phyloP scores from a whole-genome alignment of 1,140 invertebrate species.

The Monomorium pharaonis region DNA sequence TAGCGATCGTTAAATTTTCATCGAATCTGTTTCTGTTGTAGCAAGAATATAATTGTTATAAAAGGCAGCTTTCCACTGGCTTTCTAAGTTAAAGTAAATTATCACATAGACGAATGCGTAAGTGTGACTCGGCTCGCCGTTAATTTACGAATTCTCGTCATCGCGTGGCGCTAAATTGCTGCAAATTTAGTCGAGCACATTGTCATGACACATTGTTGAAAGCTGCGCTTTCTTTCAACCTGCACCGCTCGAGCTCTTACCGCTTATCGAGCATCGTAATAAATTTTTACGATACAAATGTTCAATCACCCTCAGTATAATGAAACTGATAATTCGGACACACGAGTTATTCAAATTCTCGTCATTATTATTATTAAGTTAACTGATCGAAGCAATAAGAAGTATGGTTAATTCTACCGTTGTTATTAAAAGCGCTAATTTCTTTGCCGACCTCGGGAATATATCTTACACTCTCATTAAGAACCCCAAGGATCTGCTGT shows the following conservation, averaged over 20 bases:
- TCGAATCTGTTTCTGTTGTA: background rate
- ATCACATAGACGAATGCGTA: constrained; percentile 3
- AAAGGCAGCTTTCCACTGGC: constrained; percentile 2
- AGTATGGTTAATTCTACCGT: background rate
- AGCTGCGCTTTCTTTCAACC: background rate
- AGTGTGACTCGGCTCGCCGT: constrained; percentile 43
- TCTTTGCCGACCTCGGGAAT: background rate
- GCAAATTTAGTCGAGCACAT: constrained; percentile 13
- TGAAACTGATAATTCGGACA: background rate
- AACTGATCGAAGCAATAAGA: background rate
- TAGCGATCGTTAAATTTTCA: background rate
- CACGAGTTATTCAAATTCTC: background rate
- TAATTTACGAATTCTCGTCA: constrained; percentile 38
- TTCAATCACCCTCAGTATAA: background rate
- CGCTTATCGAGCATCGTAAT: background rate
- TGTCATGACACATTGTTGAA: too few relatives aligned
- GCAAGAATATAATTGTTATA: background rate
- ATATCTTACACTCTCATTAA: background rate
- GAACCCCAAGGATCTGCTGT: background rate
- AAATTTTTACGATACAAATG: constrained; percentile 15
- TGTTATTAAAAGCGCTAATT: background rate
- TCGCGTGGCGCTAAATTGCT: constrained; percentile 16
- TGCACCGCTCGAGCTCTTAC: background rate
- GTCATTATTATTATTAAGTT: background rate
- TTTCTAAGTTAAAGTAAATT: constrained; percentile 23